Conservation (phyloP, 2,113 vertebrate species). For the Trochalopteron elliotii region DNA sequence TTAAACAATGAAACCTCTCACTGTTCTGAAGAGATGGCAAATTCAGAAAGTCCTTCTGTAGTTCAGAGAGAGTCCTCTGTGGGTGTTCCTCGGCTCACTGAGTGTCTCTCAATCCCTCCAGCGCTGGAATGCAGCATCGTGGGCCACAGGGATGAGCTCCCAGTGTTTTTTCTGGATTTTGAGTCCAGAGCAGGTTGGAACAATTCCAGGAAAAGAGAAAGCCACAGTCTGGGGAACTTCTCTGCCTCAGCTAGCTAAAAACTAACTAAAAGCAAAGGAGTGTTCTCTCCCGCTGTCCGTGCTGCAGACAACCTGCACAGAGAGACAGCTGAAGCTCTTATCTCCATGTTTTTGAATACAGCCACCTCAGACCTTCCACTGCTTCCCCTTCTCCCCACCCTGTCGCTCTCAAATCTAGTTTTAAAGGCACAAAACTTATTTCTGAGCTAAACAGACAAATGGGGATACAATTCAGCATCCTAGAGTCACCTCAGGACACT, state of each 20-base stretch:
- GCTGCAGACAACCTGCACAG: neutral
- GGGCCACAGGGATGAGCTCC: neutral
- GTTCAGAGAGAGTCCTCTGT: neutral
- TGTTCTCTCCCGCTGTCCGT: too few species aligned
- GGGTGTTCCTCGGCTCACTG: neutral
- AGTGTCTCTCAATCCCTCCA: neutral
- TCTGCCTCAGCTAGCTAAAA: neutral
- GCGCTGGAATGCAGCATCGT: fast-evolving
- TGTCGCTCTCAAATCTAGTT: neutral
- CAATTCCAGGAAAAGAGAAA: neutral
- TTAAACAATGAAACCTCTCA: neutral
- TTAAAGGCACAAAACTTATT: too few species aligned
- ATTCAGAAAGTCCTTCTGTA: neutral
- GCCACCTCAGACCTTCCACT: neutral
- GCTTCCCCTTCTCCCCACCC: too few species aligned
- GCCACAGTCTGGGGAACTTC: neutral
- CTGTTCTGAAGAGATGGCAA: neutral
- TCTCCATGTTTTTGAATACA: neutral
- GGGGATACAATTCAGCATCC: neutral
- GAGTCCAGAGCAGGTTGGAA: neutral
- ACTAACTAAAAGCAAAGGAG: neutral
- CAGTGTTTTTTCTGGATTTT: neutral
- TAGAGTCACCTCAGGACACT: neutral
- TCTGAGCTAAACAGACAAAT: neutral
- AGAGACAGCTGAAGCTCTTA: neutral